These are phyloP conservation scores for Trichonephila clavipes DNA, from an alignment of 1,140 invertebrate genomes.

Conservation along the genomic window DNA sequence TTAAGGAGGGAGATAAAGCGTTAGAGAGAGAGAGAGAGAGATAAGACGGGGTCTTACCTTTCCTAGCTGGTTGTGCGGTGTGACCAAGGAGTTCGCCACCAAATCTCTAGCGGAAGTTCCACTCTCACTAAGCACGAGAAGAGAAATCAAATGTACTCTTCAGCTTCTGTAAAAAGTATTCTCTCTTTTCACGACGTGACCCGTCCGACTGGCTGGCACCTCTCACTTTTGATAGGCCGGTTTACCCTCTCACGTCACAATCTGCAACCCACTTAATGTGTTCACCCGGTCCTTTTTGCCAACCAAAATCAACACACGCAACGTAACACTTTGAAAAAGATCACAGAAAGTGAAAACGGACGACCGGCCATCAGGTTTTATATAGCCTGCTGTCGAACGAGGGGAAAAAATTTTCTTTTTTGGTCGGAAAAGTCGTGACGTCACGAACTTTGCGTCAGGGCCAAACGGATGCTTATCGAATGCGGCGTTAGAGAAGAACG, in stretches of 20 bases:
- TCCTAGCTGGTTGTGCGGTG: not conserved
- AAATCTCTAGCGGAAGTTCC: constrained; percentile 61
- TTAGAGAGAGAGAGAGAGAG: not conserved
- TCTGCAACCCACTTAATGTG: constrained; percentile 70
- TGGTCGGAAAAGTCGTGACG: constrained; percentile 17
- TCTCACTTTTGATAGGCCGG: constrained; percentile 73
- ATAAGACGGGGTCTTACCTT: constrained; percentile 58
- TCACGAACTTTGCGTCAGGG: constrained; percentile 24
- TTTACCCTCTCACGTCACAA: constrained; percentile 72
- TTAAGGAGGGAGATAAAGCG: not conserved
- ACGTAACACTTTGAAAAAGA: constrained; percentile 24
- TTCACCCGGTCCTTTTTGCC: constrained; percentile 26
- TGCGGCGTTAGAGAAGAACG: constrained; percentile 4
- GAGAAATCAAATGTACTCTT: constrained; percentile 66
- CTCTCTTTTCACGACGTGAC: constrained; percentile 50
- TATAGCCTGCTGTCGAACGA: constrained; percentile 42
- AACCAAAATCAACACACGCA: constrained; percentile 20
- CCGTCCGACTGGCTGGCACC: constrained; percentile 64
- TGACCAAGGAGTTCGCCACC: constrained; percentile 23
- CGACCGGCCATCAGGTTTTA: constrained; percentile 55
- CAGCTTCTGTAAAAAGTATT: constrained; percentile 63
- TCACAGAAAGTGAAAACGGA: constrained; percentile 73
- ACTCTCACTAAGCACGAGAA: constrained; percentile 52
- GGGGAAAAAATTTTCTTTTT: not conserved
- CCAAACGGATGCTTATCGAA: constrained; percentile 19